These are phyloP conservation scores for Orcinus orca DNA, from an alignment of 2,113 vertebrate species.

Conservation along the genomic window DNA sequence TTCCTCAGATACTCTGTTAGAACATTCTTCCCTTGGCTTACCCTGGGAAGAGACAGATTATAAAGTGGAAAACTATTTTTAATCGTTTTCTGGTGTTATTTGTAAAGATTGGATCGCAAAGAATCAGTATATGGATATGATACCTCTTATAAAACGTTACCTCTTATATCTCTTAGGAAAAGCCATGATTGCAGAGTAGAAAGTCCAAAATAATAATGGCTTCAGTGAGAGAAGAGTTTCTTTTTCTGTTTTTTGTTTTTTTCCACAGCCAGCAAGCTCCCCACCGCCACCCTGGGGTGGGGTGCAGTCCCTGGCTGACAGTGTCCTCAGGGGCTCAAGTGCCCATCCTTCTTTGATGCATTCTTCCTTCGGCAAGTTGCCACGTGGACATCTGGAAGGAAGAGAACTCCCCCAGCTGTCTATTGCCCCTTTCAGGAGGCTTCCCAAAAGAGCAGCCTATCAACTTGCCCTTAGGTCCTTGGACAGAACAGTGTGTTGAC, in stretches of 20 bases:
- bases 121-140: neutral
- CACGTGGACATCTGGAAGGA: neutral
- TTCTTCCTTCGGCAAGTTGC: neutral
- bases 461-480: neutral
- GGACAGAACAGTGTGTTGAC: neutral
- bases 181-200: neutral
- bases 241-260: neutral
- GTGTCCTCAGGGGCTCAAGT: neutral
- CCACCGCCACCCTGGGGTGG: fast-evolving
- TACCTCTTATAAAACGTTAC: neutral
- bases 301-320: no score
- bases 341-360: neutral
- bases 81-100: neutral
- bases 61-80: neutral
- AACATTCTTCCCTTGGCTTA: neutral
- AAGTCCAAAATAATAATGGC: neutral
- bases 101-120: neutral
- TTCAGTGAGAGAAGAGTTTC: neutral
- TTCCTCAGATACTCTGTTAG: neutral
- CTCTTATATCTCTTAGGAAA: neutral
- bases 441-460: neutral
- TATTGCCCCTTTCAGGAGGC: neutral
- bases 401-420: neutral
- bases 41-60: neutral
- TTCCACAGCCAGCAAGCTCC: neutral